Conservation (phyloP, 2,113 vertebrate species). For the Gavialis gangeticus region DNA sequence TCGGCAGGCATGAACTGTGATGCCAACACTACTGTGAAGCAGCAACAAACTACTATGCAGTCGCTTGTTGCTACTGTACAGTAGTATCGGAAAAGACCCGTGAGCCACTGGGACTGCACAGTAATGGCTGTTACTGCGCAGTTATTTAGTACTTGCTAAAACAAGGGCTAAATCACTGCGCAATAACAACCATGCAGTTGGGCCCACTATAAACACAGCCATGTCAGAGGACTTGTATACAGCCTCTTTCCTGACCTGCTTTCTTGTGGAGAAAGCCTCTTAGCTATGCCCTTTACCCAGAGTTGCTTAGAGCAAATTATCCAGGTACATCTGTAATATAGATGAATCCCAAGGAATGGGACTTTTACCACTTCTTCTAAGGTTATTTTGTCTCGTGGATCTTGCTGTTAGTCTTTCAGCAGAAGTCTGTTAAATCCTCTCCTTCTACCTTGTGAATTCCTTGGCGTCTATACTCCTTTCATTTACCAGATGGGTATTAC, state of each 20-base stretch:
- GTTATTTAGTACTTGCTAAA: no score
- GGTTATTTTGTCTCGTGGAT: neutral
- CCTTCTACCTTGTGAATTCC: no score
- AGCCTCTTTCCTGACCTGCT: neutral
- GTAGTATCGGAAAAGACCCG: no score
- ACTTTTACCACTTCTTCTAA: neutral
- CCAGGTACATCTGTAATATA: neutral
- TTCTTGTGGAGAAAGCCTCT: neutral
- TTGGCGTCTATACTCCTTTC: neutral
- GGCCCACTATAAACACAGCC: neutral
- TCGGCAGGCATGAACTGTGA: no score
- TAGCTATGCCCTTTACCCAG: neutral
- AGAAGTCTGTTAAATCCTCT: no score
- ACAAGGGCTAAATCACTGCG: no score
- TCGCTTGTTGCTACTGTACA: no score
- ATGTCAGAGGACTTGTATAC: neutral
- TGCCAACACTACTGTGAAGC: no score
- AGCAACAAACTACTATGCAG: no score
- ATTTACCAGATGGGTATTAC: neutral
- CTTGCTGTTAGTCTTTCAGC: neutral
- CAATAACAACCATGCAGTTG: no score
- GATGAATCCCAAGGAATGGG: neutral
- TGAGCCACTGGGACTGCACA: no score
- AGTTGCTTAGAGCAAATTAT: neutral
- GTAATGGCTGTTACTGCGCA: no score